phyloP scores from a whole-genome alignment of 2,888 invertebrate species.

The Lasioglossum malachurum region DNA sequence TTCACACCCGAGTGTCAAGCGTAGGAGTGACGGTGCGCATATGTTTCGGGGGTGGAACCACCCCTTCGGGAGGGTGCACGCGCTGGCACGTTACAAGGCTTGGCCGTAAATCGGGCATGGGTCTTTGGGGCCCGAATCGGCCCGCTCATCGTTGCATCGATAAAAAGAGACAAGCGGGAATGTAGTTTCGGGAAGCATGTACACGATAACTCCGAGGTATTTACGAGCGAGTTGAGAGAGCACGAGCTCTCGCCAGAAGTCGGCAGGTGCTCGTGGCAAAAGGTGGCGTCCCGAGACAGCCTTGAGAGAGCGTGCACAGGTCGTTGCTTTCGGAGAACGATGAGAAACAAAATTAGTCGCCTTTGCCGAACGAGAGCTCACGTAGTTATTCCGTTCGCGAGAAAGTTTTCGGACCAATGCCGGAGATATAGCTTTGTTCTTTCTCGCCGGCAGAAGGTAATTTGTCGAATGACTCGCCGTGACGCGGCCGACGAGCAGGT shows the following conservation, averaged over 20 bases:
- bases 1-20: constrained; percentile 37
- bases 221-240: constrained; percentile 67
- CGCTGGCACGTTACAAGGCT: neutral
- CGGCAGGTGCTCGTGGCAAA: constrained; percentile 75
- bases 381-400: constrained; percentile 32
- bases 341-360: constrained; percentile 73
- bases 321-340: constrained; percentile 76
- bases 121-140: constrained; percentile 5
- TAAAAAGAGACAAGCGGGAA: constrained; percentile 25
- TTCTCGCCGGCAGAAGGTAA: constrained; percentile 28
- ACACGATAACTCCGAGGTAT: constrained; percentile 66
- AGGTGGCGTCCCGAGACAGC: constrained; percentile 76
- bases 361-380: constrained; percentile 53
- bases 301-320: constrained; percentile 77
- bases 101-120: constrained; percentile 17
- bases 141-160: neutral
- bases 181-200: constrained; percentile 50
- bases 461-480: constrained; percentile 36
- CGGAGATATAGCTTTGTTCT: constrained; percentile 20
- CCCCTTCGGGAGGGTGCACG: constrained; percentile 12
- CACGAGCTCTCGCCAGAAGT: constrained; percentile 62
- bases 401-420: constrained; percentile 40
- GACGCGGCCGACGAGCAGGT: neutral
- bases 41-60: constrained; percentile 33
- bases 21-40: constrained; percentile 18